phyloP scores from a whole-genome alignment of 1,140 invertebrate species.

The Doryteuthis pealeii region DNA sequence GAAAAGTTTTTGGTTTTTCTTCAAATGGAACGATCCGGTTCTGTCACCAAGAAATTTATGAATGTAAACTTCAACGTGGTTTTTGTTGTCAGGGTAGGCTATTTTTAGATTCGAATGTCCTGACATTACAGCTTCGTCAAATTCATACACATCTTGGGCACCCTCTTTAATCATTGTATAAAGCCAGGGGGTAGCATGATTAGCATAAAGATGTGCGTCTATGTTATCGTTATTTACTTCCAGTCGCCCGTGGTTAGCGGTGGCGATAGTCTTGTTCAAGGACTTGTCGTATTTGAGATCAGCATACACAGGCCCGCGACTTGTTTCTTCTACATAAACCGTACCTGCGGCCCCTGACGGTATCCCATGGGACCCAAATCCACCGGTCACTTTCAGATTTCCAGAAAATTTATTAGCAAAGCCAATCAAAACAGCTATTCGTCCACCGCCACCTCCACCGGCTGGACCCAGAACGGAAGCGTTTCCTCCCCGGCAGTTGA shows the following conservation, averaged over 20 bases:
- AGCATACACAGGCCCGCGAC: slow-evolving; percentile 45
- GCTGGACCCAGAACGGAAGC: slow-evolving; percentile 22
- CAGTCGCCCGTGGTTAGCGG: slow-evolving; percentile 34
- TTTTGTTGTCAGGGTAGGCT: slow-evolving; percentile 36
- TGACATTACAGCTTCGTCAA: slow-evolving; percentile 42
- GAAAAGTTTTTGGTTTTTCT: slow-evolving; percentile 38
- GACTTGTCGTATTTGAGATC: slow-evolving; percentile 45
- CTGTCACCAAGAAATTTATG: slow-evolving; percentile 42
- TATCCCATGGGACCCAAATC: slow-evolving; percentile 25
- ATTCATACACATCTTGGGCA: slow-evolving; percentile 34
- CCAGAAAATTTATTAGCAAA: slow-evolving; percentile 44
- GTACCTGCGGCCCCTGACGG: slow-evolving; percentile 47
- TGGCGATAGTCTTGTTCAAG: slow-evolving; percentile 22
- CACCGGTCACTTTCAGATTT: slow-evolving; percentile 36
- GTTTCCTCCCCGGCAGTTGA: slow-evolving; percentile 41
- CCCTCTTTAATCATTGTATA: slow-evolving; percentile 42
- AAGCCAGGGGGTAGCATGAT: slow-evolving; percentile 44
- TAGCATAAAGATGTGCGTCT: slow-evolving; percentile 36
- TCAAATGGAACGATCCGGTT: slow-evolving; percentile 43
- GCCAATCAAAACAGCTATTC: slow-evolving; percentile 38
- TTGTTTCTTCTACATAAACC: slow-evolving; percentile 44
- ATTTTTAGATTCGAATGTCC: slow-evolving; percentile 44
- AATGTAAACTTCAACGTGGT: slow-evolving; percentile 33
- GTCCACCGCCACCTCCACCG: slow-evolving; percentile 44
- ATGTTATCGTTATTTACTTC: slow-evolving; percentile 42